A percentile compares a stretch with the other conserved stretches of the same genome.
Conservation (phyloP, 2,888 invertebrate genomes). For the Ptychoptera albimana region DNA sequence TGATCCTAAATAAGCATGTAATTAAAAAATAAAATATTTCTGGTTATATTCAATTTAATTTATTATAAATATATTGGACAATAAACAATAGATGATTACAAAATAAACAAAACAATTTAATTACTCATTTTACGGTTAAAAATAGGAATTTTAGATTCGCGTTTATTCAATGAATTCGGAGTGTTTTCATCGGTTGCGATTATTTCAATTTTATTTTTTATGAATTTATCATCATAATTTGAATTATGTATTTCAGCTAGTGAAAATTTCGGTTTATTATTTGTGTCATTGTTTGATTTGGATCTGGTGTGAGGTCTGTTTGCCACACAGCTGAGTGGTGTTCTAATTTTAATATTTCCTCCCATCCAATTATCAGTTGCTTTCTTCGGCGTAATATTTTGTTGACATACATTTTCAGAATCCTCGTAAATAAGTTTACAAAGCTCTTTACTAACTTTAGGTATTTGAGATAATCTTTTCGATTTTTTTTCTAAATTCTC, state of each 20-base stretch:
- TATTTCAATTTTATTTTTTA: too few relatives aligned
- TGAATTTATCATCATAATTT: too few relatives aligned
- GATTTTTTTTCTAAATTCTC: constrained; percentile 5
- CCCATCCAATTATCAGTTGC: not conserved
- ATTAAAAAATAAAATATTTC: too few relatives aligned
- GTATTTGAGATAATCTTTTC: not conserved
- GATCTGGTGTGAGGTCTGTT: constrained; percentile 9
- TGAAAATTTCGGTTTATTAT: not conserved
- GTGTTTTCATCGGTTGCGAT: not conserved
- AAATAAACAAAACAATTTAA: not conserved
- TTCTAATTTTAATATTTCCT: constrained; percentile 3
- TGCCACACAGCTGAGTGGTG: constrained; percentile 9
- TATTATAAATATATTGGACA: not conserved
- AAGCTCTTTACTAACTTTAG: not conserved
- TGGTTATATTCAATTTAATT: not conserved
- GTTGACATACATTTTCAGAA: not conserved
- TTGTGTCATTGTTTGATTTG: constrained; percentile 7
- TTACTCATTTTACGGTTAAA: not conserved
- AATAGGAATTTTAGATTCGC: not conserved
- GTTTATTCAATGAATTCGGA: not conserved
- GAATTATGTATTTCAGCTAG: too few relatives aligned
- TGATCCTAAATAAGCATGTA: too few relatives aligned
- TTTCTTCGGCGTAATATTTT: constrained; percentile 4
- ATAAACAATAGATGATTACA: not conserved
- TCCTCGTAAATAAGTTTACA: constrained; percentile 7